Evolutionary conservation across 2,113 vertebrate genomes (phyloP).

Genomic region (Nymphicus hollandicus): DNA sequence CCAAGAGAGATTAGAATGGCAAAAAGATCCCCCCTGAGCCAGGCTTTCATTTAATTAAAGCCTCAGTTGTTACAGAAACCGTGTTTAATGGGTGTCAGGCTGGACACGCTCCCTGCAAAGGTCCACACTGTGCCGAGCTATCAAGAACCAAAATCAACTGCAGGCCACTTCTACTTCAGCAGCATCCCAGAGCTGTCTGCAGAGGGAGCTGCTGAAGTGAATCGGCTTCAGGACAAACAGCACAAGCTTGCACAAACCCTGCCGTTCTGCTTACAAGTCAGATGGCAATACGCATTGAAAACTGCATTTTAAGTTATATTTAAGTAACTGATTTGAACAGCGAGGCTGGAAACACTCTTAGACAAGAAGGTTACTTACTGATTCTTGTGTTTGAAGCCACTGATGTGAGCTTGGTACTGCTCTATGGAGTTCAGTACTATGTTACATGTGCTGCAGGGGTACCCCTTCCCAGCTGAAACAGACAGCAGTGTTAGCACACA

Average conservation of each 20-base stretch:
- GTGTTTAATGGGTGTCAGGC: background rate
- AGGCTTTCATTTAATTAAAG: constrained; percentile 1
- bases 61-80: background rate
- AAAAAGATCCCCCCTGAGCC: background rate
- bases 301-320: background rate
- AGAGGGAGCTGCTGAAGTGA: constrained; percentile 13
- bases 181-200: background rate
- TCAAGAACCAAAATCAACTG: background rate
- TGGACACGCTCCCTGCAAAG: background rate
- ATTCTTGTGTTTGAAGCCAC: constrained; percentile 96
- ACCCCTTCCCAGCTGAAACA: constrained; percentile 89
- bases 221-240: background rate
- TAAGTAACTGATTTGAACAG: background rate
- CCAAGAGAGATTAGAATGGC: background rate
- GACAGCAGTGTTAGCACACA: constrained; percentile 59
- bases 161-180: background rate
- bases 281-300: background rate
- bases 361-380: constrained; percentile 81
- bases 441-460: constrained; percentile 90
- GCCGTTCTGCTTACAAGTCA: background rate
- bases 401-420: constrained; percentile 97
- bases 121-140: background rate
- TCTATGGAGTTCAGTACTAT: constrained; percentile 97
- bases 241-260: background rate
- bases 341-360: background rate